Base-by-base conservation (phyloP, 2,888 invertebrate genomes). In the Torymus aiolomorphi region DNA sequence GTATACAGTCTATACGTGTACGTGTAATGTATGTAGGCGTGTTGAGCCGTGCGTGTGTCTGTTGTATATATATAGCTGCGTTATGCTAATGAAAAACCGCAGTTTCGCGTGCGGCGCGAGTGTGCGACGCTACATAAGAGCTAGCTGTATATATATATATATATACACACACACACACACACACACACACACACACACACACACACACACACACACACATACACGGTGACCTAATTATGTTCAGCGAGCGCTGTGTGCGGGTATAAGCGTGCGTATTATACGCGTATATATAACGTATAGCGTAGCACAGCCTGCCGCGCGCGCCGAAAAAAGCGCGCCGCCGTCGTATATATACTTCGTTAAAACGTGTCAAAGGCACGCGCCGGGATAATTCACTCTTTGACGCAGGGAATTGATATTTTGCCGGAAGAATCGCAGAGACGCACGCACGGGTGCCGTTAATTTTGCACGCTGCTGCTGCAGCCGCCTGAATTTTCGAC, bases 41-140 rank as follows among this genome's bases (percentile, higher is more conserved):
- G 5, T 59, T 16, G 14, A 59, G 14, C 13, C 5, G n/a, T 8
- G 16, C 13, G 16, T 59, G n/a, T n/a, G n/a, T 13, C 4, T 51
- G 49, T 54, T 54, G 49, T 54, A 13, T 54, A 18, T 56, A 61
- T 16, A 56, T 24, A 16, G n/a, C 14, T n/a, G 31, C 65, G 74
- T 74, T 74, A 70, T 63, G 76, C 71, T 80, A 72, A 80, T 72
- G 76, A 80, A 80, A 75, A 71, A 79, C 59, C 71, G 57, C 70
- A 51, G 31, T 20, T 59, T 73, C 69, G 75, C 75, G 52, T 63
- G 63, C 49, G 71, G 20, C 57, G 56, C 54, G 4, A 12, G 5
- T 42, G 57, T 13, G 66, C 63, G 8, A 31, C 16, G 5, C 52
- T 52, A 67, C 20, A 16, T n/a, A 18, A 2, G 12, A 42, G 31